Conservation (phyloP, 2,113 vertebrate species). For the Brienomyrus longianalis region DNA sequence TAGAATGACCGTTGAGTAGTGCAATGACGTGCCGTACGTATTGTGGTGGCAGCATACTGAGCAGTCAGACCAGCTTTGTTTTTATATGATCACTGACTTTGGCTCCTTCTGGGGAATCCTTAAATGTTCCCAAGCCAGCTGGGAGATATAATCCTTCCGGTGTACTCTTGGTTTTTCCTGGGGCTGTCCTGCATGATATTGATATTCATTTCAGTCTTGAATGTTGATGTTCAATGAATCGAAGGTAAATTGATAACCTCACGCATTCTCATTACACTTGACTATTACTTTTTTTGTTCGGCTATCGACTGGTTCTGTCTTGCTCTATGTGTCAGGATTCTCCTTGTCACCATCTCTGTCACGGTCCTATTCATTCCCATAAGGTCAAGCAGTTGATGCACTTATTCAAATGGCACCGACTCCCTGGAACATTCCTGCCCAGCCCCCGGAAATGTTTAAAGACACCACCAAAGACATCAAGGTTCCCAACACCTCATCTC, state of each 20-base stretch:
- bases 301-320: neutral
- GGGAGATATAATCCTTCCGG: neutral
- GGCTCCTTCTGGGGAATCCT: neutral
- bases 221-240: neutral
- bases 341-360: neutral
- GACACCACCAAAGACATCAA: conserved; percentile 45
- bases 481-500: conserved; percentile 65
- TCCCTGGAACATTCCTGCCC: conserved; percentile 59
- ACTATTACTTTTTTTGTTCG: neutral
- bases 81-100: neutral
- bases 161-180: neutral
- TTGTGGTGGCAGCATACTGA: neutral
- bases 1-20: neutral
- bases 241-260: neutral
- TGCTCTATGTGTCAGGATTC: neutral
- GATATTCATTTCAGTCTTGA: neutral
- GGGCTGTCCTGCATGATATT: neutral
- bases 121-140: neutral
- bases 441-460: conserved; percentile 51
- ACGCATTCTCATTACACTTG: neutral
- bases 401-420: conserved; percentile 50
- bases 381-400: conserved; percentile 62
- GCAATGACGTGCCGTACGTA: neutral
- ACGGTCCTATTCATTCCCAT: conserved; percentile 1
- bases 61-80: neutral